Evolutionary conservation across 2,888 invertebrate species (phyloP), one percentile per base, ranked within the genome.

Genomic region (Nemapogon koenigi): DNA sequence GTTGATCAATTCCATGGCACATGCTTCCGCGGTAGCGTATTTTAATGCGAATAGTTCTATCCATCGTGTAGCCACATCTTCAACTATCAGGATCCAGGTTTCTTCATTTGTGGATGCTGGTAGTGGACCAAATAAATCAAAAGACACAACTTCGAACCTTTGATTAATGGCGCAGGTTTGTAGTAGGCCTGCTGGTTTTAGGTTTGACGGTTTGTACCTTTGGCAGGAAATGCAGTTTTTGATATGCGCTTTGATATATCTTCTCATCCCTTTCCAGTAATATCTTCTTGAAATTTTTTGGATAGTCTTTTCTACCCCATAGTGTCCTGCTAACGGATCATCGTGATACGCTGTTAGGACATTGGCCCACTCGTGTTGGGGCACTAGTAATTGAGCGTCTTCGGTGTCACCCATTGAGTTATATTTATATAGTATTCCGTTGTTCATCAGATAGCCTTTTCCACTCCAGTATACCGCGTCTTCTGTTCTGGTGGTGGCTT

Each of bases 121-220:
- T 2, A 50, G 14, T 2, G 52, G 51, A 1, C 48, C 52, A 37
- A 59, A 59, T 1, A 60, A 25, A 28, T 61, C 59, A 10, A 59
- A 44, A 0, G 58, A 40, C 0, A 62, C 3, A 0, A 51, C 47
- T 42, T 61, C 59, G 19, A 55, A 59, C n/a, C 48, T 27, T 27
- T 46, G 38, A 3, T 39, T 19, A 8, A 40, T 16, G 0, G 18
- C 32, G 0, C 55, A 46, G 0, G 58, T 58, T 16, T 54, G 52
- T 0, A 60, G 27, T 3, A 63, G 29, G 0, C 57, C 59, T 0
- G 54, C 47, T 1, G 61, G 60, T 33, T 58, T 60, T 3, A 45
- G 36, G 27, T 62, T 59, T 0, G 22, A 45, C 1, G 49, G 43
- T 31, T 61, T 60, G 31, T 57, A 62, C 1, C 50, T 26, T 38